These are phyloP conservation scores for Nilaparvata lugens DNA, from an alignment of 1,140 invertebrate species.

Conservation along the genomic window DNA sequence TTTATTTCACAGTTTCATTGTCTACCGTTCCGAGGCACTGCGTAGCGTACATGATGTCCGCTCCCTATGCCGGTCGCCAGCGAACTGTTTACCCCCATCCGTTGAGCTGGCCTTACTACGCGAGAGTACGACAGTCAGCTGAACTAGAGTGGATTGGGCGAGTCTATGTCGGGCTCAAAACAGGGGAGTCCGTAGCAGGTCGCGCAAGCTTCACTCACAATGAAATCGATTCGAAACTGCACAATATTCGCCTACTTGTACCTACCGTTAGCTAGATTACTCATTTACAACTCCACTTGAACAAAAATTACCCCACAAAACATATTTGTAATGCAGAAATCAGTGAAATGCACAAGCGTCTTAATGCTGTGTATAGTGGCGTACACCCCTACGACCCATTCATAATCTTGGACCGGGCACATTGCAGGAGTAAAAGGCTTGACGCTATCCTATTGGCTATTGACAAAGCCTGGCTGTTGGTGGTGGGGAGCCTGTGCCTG, in stretches of 20 bases:
- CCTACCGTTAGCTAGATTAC: background rate
- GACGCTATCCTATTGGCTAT: constrained; percentile 26
- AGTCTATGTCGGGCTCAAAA: constrained; percentile 38
- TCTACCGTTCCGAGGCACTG: constrained; percentile 2
- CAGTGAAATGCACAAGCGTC: background rate
- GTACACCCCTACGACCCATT: constrained; percentile 44
- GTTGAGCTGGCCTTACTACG: constrained; percentile 38
- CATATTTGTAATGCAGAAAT: no score
- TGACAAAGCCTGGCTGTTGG: constrained; percentile 18
- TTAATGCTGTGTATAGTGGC: constrained; percentile 8
- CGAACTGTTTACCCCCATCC: constrained; percentile 37
- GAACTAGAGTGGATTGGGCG: constrained; percentile 38
- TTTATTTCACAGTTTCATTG: constrained; percentile 11
- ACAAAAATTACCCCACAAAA: no score
- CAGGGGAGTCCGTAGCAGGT: constrained; percentile 30
- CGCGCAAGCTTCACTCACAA: constrained; percentile 9
- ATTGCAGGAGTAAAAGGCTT: constrained; percentile 37
- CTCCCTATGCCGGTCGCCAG: constrained; percentile 35
- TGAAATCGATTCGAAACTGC: background rate
- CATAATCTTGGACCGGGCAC: constrained; percentile 48
- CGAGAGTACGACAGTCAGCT: constrained; percentile 40
- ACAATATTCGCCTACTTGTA: background rate
- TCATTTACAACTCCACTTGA: background rate
- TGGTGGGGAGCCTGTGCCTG: constrained; percentile 19
- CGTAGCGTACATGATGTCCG: constrained; percentile 25